Percentiles rank a stretch among this genome's conserved stretches.
These are phyloP conservation scores for Entelurus aequoreus DNA, from an alignment of 2,113 vertebrate species.

Conservation along the genomic window DNA sequence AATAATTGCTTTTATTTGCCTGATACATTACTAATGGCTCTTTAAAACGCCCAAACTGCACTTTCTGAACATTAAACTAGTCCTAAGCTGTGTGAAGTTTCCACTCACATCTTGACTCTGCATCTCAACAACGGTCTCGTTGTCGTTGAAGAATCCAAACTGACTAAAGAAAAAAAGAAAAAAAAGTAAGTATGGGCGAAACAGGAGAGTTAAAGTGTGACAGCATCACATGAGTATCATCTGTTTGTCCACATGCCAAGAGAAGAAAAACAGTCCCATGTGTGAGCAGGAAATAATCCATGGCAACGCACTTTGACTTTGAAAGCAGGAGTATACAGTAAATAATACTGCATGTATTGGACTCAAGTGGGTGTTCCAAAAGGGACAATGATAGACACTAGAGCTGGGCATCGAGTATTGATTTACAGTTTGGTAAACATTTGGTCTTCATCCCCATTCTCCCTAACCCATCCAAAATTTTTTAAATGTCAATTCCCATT, in stretches of 20 bases:
- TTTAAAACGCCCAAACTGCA: not conserved
- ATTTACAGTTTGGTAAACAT: too few relatives aligned
- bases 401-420: too few relatives aligned
- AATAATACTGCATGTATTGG: not conserved
- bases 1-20: too few relatives aligned
- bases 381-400: too few relatives aligned
- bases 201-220: not conserved
- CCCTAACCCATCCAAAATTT: too few relatives aligned
- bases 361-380: not conserved
- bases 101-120: constrained; percentile 77
- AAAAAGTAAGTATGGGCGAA: not conserved
- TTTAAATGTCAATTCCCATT: too few relatives aligned
- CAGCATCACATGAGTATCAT: constrained; percentile 36
- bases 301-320: not conserved
- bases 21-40: not conserved
- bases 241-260: constrained; percentile 4
- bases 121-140: constrained; percentile 84
- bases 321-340: not conserved
- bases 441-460: too few relatives aligned
- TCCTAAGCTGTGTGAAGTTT: not conserved
- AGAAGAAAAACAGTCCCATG: not conserved
- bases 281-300: not conserved
- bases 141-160: constrained; percentile 86
- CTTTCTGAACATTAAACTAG: not conserved
- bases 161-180: constrained; percentile 66